Conservation (phyloP, 2,797 vertebrate genomes). For the Enteromius radiatus region DNA sequence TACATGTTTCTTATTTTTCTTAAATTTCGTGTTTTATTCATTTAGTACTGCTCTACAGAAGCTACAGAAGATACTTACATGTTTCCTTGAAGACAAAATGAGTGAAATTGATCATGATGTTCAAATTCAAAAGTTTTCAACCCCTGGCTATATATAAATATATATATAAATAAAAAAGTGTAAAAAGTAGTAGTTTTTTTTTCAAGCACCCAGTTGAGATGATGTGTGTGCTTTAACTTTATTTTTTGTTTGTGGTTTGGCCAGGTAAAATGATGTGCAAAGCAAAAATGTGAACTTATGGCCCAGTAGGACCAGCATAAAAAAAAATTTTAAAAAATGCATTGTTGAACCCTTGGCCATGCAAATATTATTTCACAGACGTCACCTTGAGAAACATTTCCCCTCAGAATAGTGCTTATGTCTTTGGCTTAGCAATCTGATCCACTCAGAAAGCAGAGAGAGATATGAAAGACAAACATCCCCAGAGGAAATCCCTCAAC, state of each 20-base stretch:
- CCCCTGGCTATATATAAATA: too few species aligned
- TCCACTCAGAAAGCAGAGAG: conserved; percentile 43
- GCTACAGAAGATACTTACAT: too few species aligned
- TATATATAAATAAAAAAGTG: too few species aligned
- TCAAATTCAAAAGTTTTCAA: too few species aligned
- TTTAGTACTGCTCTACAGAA: too few species aligned
- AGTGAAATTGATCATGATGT: too few species aligned
- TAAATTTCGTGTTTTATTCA: too few species aligned
- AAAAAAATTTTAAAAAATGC: not conserved
- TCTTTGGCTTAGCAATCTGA: conserved; percentile 30
- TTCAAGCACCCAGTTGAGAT: too few species aligned
- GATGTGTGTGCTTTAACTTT: too few species aligned
- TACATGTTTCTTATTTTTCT: too few species aligned
- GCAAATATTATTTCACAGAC: conserved; percentile 31
- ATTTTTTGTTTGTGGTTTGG: not conserved
- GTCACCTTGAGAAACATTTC: conserved; percentile 14
- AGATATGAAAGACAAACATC: conserved; percentile 36
- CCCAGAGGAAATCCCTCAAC: conserved; percentile 41
- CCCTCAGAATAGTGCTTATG: conserved; percentile 25
- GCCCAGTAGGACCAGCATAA: too few species aligned
- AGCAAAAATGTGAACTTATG: not conserved
- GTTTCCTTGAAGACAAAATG: too few species aligned
- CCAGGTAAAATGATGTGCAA: not conserved
- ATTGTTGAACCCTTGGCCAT: conserved; percentile 10
- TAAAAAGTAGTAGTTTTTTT: not conserved